Conservation (phyloP, 23 tunicate species). For the Aplidium turbinatum region DNA sequence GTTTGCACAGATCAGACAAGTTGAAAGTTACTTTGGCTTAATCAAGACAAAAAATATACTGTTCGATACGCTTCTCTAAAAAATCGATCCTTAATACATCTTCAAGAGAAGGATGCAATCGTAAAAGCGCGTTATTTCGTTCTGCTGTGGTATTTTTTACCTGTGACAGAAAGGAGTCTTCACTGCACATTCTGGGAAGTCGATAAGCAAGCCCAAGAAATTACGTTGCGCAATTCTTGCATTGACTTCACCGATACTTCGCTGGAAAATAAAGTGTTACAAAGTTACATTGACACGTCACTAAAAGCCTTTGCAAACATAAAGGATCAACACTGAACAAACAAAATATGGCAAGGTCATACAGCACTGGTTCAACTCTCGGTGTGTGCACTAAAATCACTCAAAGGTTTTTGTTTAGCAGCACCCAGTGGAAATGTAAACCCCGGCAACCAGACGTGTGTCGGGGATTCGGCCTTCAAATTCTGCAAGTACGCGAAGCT, state of each 20-base stretch:
- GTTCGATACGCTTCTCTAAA: background rate
- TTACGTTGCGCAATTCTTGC: no score
- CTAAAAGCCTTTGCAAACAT: background rate
- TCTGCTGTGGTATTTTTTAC: slow-evolving; percentile 15
- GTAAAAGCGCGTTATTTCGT: background rate
- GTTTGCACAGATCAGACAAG: background rate
- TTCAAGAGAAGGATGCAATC: no score
- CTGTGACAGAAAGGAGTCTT: slow-evolving; percentile 79
- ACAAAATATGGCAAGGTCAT: background rate
- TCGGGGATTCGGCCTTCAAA: no score
- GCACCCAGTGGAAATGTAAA: no score
- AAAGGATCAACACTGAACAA: background rate
- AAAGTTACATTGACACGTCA: background rate
- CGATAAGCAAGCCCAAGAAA: slow-evolving; percentile 10
- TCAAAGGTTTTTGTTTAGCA: no score
- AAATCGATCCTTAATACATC: background rate
- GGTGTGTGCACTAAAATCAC: no score
- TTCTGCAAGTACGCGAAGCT: no score
- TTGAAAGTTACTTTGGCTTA: background rate
- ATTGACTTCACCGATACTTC: background rate
- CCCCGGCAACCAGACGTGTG: no score
- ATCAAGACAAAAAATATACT: background rate
- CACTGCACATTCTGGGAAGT: slow-evolving; percentile 80
- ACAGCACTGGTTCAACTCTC: no score
- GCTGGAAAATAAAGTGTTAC: background rate